These are phyloP conservation scores for Caenorhabditis sp. DNA, from an alignment of 2,888 invertebrate species.

Conservation along the genomic window DNA sequence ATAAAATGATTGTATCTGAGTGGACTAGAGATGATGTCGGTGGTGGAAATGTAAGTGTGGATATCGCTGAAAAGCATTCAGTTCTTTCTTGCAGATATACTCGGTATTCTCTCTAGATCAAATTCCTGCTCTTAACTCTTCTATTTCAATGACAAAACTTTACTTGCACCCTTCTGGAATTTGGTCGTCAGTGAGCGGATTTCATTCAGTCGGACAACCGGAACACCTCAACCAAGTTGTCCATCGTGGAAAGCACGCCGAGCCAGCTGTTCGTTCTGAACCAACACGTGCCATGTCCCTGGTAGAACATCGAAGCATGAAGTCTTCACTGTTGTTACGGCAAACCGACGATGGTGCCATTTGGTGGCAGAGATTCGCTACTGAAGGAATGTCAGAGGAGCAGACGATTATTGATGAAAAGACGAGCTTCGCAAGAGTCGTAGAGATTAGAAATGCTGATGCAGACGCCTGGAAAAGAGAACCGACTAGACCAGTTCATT, in stretches of 20 bases:
- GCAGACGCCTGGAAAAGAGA: conserved; percentile 35
- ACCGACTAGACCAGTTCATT: conserved; percentile 29
- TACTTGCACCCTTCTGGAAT: conserved; percentile 50
- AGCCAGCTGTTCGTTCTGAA: conserved; percentile 3
- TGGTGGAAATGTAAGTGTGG: conserved; percentile 32
- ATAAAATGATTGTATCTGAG: conserved; percentile 32
- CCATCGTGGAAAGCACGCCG: conserved; percentile 42
- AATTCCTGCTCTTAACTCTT: conserved; percentile 8
- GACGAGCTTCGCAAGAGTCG: conserved; percentile 36
- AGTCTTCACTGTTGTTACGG: conserved; percentile 25
- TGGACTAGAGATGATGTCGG: not conserved
- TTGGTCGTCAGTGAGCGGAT: conserved; percentile 39
- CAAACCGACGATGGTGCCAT: conserved; percentile 64
- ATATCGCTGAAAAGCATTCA: not conserved
- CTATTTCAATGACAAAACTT: conserved; percentile 38
- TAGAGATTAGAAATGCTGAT: not conserved
- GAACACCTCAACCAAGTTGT: conserved; percentile 20
- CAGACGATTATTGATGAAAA: conserved; percentile 14
- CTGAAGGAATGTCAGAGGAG: conserved; percentile 33
- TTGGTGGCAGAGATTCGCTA: conserved; percentile 50
- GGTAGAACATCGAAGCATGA: conserved; percentile 15
- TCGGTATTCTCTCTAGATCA: conserved; percentile 55
- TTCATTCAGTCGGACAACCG: conserved; percentile 27
- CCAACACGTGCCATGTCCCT: conserved; percentile 59
- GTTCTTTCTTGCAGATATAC: conserved; percentile 11